phyloP scores from a whole-genome alignment of 2,797 vertebrate species.

The Micromesistius poutassou region DNA sequence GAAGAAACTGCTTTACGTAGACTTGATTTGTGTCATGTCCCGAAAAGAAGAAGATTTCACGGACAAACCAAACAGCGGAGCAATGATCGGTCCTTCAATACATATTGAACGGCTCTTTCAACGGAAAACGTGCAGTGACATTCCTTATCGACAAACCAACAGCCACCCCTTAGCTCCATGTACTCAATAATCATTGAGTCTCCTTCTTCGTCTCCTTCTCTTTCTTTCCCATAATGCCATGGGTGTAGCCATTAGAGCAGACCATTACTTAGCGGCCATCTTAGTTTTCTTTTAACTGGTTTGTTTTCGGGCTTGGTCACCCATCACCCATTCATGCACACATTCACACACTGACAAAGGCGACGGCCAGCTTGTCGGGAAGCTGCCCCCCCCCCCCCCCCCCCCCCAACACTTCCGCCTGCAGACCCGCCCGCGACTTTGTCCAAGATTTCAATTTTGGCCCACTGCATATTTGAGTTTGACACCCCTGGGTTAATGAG shows the following conservation, averaged over 20 bases:
- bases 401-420: too few species aligned
- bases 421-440: too few species aligned
- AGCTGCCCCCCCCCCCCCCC: too few species aligned
- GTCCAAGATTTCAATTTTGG: too few species aligned
- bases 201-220: neutral
- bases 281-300: too few species aligned
- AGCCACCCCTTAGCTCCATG: conserved; percentile 34
- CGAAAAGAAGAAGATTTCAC: conserved; percentile 30
- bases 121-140: conserved; percentile 65
- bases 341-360: too few species aligned
- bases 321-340: too few species aligned
- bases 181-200: conserved; percentile 8
- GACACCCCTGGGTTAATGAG: too few species aligned
- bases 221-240: neutral
- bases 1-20: conserved; percentile 23
- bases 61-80: neutral
- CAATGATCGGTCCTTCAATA: conserved; percentile 52
- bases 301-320: too few species aligned
- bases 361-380: too few species aligned
- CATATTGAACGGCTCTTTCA: conserved; percentile 66
- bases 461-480: too few species aligned
- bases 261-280: neutral
- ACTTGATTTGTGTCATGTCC: conserved; percentile 27
- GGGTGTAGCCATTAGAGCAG: neutral
- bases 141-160: conserved; percentile 20